Evolutionary conservation across 53 echinoderm and acorn worm genomes (phyloP).

Genomic region (Echinarachnius parma): DNA sequence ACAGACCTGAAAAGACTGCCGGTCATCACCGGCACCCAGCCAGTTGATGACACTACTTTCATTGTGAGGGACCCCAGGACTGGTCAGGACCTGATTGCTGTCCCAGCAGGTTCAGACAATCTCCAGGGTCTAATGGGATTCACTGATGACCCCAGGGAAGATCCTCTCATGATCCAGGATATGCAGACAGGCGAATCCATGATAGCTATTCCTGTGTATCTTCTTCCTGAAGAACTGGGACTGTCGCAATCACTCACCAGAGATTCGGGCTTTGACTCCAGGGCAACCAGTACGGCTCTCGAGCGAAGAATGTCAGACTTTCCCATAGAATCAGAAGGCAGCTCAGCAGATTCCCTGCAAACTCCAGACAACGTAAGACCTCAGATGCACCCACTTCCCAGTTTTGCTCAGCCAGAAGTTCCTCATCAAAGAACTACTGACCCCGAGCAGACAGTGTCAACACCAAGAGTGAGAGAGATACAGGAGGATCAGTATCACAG

Average conservation of each 20-base stretch:
- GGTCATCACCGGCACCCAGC: constrained; percentile 38
- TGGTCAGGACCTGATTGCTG: constrained; percentile 59
- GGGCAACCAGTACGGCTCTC: constrained; percentile 22
- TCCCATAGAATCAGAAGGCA: constrained; percentile 32
- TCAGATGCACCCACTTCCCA: constrained; percentile 12
- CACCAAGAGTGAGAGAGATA: constrained; percentile 14
- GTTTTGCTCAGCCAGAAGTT: not conserved
- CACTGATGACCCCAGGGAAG: constrained; percentile 53
- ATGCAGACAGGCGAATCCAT: constrained; percentile 61
- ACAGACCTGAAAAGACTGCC: constrained; percentile 35
- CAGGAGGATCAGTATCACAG: constrained; percentile 36
- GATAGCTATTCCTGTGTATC: constrained; percentile 53
- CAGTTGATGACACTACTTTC: constrained; percentile 36
- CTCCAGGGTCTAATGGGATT: constrained; percentile 56
- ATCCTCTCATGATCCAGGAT: constrained; percentile 61
- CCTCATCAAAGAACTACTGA: constrained; percentile 3
- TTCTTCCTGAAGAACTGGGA: constrained; percentile 19
- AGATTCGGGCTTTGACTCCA: constrained; percentile 47
- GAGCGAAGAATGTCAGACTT: not conserved
- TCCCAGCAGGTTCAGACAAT: constrained; percentile 58
- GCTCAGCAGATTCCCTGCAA: constrained; percentile 19
- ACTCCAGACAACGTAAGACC: no score
- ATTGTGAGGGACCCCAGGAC: constrained; percentile 61
- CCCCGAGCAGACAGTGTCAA: not conserved
- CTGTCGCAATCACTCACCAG: constrained; percentile 23